Base-by-base conservation (phyloP, 1,140 invertebrate species). In the Brachionus angularis region DNA sequence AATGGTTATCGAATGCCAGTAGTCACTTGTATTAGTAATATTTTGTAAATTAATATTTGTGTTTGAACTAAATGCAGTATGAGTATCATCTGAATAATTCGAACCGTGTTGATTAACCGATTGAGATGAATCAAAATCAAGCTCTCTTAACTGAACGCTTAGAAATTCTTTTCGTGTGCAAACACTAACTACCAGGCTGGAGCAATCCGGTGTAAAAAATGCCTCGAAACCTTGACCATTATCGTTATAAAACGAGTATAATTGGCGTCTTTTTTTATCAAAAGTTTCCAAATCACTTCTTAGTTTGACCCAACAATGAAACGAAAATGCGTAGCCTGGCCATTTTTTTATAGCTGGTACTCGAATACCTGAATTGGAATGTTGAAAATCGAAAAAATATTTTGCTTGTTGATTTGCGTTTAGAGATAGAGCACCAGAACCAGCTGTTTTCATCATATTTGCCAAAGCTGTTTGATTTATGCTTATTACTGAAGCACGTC, bases 31-130 rank as follows among this genome's bases (percentile, higher is more conserved):
- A 74, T 84, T 87, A 25, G 87, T 81, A 72, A 80, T 80, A 5
- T 87, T 77, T 73, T 86, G 84, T 73, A 85, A 86, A 72, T 85
- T 83, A 12, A 84, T 82, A 76, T 86, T 86, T 14, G 85, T 86
- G 44, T 85, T 75, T 42, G 39, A 3, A 71, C 81, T 83, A 1
- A 85, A 84, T 33, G 82, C 82, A 3, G 80, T 81, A 72, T 86
- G 84, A 46, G 84, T 83, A 39, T 87, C 79, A n/a, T 83, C 84
- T 14, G 87, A 73, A 70, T 82, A 86, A 75, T 87, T 86, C 86
- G 81, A 29, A 23, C 7, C 10, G 7, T 42, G 7, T 62, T 62
- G 10, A 10, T 31, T 27, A 4, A 18, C 18, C 16, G 34, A 16
- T 7, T 71, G 69, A 14, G 67, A 0, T n/a, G 44, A 49, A 18